A percentile compares a stretch with the other conserved stretches of the same genome.
Evolutionary conservation across 2,888 invertebrate species (phyloP).

Genomic region (Apotomis betuletana): DNA sequence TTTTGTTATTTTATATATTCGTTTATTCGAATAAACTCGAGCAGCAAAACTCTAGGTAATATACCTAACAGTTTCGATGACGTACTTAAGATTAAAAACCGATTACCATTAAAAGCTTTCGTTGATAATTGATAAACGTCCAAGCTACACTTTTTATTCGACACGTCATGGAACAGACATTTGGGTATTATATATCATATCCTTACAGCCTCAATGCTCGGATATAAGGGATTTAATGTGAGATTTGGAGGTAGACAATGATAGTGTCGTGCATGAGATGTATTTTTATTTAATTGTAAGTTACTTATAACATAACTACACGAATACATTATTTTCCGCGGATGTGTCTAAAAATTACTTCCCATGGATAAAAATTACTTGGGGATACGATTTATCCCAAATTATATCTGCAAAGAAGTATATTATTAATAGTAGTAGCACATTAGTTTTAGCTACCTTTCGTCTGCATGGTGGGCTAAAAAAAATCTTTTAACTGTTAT

Average conservation of each 20-base stretch:
- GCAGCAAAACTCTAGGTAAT: neutral
- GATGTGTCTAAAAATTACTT: too few relatives aligned
- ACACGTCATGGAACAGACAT: slow-evolving; percentile 19
- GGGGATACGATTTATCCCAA: too few relatives aligned
- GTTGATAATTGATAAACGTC: slow-evolving; percentile 9
- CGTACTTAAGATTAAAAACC: slow-evolving; percentile 16
- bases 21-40: too few relatives aligned
- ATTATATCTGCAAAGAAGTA: too few relatives aligned
- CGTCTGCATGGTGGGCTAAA: too few relatives aligned
- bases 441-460: too few relatives aligned
- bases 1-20: neutral
- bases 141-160: slow-evolving; percentile 5
- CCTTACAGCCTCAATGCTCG: neutral
- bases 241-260: neutral
- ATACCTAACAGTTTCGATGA: neutral
- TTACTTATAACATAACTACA: too few relatives aligned
- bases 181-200: slow-evolving; percentile 22
- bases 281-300: too few relatives aligned
- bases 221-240: neutral
- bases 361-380: too few relatives aligned
- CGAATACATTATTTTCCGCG: too few relatives aligned
- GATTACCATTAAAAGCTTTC: slow-evolving; percentile 22
- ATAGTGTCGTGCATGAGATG: neutral
- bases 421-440: too few relatives aligned
- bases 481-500: too few relatives aligned